phyloP scores from a whole-genome alignment of 2,113 vertebrate species.

The Psophia crepitans region DNA sequence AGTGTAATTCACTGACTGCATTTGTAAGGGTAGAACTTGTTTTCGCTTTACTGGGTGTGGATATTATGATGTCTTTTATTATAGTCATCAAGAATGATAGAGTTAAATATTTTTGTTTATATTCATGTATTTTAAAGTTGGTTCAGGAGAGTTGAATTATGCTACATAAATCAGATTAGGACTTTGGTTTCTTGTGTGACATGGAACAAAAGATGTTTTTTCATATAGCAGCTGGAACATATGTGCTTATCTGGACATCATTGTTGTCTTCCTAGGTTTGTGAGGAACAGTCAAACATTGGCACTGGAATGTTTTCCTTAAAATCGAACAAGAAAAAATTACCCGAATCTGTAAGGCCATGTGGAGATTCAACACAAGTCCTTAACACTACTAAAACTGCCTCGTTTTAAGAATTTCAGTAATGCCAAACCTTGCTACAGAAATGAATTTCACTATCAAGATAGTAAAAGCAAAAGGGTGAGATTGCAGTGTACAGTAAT shows the following conservation, averaged over 20 bases:
- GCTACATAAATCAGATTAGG: not conserved
- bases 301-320: not conserved
- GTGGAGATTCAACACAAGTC: not conserved
- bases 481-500: not conserved
- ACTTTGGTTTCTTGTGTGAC: not conserved
- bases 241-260: not conserved
- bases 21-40: not conserved
- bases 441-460: not conserved
- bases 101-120: not conserved
- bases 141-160: not conserved
- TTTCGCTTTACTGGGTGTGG: not conserved
- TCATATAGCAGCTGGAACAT: not conserved
- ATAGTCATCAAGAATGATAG: not conserved
- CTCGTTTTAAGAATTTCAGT: not conserved
- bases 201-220: not conserved
- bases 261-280: not conserved
- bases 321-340: not conserved
- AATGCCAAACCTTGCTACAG: not conserved
- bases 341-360: not conserved
- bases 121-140: not conserved
- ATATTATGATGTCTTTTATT: not conserved
- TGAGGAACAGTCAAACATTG: not conserved
- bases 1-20: not conserved
- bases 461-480: not conserved
- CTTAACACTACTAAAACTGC: not conserved